A percentile compares a stretch with the other conserved stretches of the same genome.
phyloP scores from a whole-genome alignment of 2,113 vertebrate genomes.

The Murina feae region DNA sequence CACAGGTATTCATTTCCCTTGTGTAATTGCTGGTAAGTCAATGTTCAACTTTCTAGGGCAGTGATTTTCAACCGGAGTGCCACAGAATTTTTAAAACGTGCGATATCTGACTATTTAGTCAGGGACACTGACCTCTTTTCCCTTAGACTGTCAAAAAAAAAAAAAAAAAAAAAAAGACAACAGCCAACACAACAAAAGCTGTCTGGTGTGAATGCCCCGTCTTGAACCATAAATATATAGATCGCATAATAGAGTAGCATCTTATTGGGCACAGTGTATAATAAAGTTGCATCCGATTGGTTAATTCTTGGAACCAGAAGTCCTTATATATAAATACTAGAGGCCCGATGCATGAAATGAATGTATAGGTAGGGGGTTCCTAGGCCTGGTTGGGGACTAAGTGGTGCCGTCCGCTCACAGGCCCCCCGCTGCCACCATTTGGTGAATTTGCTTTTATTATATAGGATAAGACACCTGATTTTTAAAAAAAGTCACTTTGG shows the following conservation, averaged over 20 bases:
- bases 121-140: not conserved
- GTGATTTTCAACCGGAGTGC: not conserved
- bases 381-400: too few relatives aligned
- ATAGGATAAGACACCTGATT: not conserved
- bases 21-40: not conserved
- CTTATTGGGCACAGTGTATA: not conserved
- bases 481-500: not conserved
- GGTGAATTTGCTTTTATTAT: too few relatives aligned
- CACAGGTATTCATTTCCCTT: not conserved
- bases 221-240: not conserved
- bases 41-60: not conserved
- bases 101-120: not conserved
- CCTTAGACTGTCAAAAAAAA: not conserved
- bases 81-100: not conserved
- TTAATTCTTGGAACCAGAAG: not conserved
- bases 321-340: not conserved
- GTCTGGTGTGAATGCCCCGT: not conserved
- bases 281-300: not conserved
- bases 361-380: too few relatives aligned
- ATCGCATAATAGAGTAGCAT: not conserved
- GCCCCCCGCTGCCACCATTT: too few relatives aligned
- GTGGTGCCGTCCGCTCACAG: rapidly evolving
- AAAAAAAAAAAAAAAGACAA: not conserved
- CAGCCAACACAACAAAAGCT: not conserved
- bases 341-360: too few relatives aligned